Percentiles rank a stretch among this genome's conserved stretches.
Conservation (phyloP, 2,888 invertebrate genomes). For the Parelbella ahira region DNA sequence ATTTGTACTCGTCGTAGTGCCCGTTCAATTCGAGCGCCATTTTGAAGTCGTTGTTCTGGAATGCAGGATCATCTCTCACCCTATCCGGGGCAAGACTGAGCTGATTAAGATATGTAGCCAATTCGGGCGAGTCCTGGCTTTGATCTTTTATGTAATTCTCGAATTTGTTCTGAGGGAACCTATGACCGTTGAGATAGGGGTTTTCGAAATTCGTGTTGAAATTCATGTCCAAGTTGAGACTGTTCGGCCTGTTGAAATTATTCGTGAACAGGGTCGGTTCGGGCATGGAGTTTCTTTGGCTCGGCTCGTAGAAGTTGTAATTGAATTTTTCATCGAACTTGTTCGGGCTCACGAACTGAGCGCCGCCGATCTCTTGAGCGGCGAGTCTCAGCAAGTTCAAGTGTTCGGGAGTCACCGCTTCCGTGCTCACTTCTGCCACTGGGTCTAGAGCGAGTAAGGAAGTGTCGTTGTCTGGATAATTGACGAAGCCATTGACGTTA, state of each 20-base stretch:
- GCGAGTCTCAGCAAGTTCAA: slow-evolving; percentile 69
- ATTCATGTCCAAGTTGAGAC: slow-evolving; percentile 64
- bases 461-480: slow-evolving; percentile 60
- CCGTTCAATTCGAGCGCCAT: slow-evolving; percentile 59
- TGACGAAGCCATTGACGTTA: slow-evolving; percentile 56
- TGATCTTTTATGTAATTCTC: slow-evolving; percentile 49
- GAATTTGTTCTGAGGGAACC: slow-evolving; percentile 53
- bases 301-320: slow-evolving; percentile 70
- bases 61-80: slow-evolving; percentile 44
- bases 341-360: slow-evolving; percentile 54
- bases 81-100: slow-evolving; percentile 55
- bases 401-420: slow-evolving; percentile 64
- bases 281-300: slow-evolving; percentile 70
- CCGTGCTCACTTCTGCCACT: slow-evolving; percentile 46
- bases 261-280: slow-evolving; percentile 60
- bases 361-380: slow-evolving; percentile 75
- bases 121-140: slow-evolving; percentile 55
- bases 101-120: slow-evolving; percentile 60
- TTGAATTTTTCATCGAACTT: slow-evolving; percentile 66
- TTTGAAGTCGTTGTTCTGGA: slow-evolving; percentile 60
- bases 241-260: slow-evolving; percentile 60
- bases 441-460: slow-evolving; percentile 54
- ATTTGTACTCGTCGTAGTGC: slow-evolving; percentile 56
- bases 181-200: slow-evolving; percentile 43
- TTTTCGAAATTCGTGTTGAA: slow-evolving; percentile 52